phyloP scores from a whole-genome alignment of 2,797 vertebrate genomes.

The Hydrophis major region DNA sequence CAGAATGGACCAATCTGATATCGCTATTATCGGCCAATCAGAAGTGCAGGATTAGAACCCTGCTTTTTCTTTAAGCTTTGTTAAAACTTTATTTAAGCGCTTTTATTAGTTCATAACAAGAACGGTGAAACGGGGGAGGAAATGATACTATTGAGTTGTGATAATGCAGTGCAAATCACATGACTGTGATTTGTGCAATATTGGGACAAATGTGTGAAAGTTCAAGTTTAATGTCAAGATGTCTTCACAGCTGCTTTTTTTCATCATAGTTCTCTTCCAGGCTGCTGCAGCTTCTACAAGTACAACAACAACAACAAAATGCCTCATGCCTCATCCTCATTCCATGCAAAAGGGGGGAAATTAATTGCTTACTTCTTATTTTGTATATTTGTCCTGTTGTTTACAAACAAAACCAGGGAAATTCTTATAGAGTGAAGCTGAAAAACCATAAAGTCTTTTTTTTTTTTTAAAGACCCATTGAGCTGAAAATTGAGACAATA shows the following conservation, averaged over 20 bases:
- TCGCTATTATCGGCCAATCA: no score
- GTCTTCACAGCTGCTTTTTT: background rate
- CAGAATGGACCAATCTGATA: no score
- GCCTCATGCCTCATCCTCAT: background rate
- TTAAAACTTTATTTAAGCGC: no score
- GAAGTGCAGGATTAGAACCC: no score
- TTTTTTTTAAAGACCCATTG: no score
- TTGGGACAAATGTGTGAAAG: background rate
- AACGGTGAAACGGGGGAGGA: background rate
- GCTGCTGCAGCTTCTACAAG: background rate
- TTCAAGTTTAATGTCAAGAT: background rate
- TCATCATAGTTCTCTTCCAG: background rate
- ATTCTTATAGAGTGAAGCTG: no score
- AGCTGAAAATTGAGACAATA: no score
- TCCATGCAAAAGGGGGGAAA: background rate
- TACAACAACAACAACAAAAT: background rate
- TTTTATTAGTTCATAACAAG: no score
- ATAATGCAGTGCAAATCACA: background rate
- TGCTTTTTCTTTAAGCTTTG: no score
- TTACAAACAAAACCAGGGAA: no score
- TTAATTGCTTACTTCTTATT: background rate
- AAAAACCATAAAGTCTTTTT: no score
- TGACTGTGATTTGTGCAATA: background rate
- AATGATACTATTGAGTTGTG: background rate
- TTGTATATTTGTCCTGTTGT: no score